phyloP scores from a whole-genome alignment of 2,797 vertebrate genomes.

The Tokudaia tokunoshimensis region DNA sequence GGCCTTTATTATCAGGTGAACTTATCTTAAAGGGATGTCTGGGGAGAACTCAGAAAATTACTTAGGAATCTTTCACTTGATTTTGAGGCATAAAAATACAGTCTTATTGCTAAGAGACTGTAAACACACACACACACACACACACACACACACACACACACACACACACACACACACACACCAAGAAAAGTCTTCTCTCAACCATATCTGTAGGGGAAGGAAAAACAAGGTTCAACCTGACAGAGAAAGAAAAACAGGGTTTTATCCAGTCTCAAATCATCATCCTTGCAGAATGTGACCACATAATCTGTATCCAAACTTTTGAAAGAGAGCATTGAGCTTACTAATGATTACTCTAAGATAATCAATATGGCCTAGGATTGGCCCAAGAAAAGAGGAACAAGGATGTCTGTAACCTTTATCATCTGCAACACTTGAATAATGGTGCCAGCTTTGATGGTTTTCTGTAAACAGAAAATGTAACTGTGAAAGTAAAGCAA shows the following conservation, averaged over 20 bases:
- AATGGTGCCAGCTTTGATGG: neutral
- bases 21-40: neutral
- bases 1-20: neutral
- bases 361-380: neutral
- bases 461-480: conserved; percentile 18
- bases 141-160: neutral
- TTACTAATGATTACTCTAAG: neutral
- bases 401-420: neutral
- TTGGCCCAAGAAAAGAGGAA: neutral
- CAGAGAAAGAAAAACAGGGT: neutral
- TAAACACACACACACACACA: neutral
- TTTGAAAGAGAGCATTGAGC: neutral
- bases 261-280: neutral
- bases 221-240: neutral
- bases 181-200: conserved; percentile 23
- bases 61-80: neutral
- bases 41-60: neutral
- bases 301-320: neutral
- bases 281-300: neutral
- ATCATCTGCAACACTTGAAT: neutral
- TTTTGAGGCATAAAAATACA: neutral
- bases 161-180: neutral
- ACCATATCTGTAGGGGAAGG: neutral
- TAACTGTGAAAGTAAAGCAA: neutral
- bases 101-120: neutral